Evolutionary conservation across 2,113 vertebrate species (phyloP), one percentile per base, ranked within the genome.

Genomic region (Chloroceryle aenea): DNA sequence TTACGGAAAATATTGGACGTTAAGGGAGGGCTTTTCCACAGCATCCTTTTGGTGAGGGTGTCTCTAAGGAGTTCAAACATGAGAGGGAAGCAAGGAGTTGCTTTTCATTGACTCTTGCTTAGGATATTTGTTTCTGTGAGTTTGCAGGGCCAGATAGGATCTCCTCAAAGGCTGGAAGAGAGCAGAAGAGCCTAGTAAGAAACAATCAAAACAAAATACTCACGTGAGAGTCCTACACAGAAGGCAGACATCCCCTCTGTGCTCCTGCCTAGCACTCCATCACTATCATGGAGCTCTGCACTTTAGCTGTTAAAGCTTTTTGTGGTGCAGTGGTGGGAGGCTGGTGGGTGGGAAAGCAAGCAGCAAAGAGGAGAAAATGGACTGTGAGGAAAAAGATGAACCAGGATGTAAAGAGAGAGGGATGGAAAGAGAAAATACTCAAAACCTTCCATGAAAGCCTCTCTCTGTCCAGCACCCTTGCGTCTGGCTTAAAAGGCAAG

Each of bases 341-440:
- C 89, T 34, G 45, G 97, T 97, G 97, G 96, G 97, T 87, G 94
- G 92, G 88, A 95, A 98, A 89, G 91, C 64, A 94, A 98, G 89
- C 19, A 89, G 53, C 66, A 61, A 71, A 87, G 79, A 71, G 48
- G 84, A 83, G 72, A 96, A 90, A 97, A 90, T 64, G 94, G 56
- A 66, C 76, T 96, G 91, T 43, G 42, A 97, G 32, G 87, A 87
- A 83, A 61, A 84, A 96, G 81, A 89, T 86, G 86, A 95, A 94
- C 90, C 55, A 73, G 58, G 68, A 82, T 80, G 69, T 55, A 74
- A 87, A 95, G n/a, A 25, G 26, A 77, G 20, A 83, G 40, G 20
- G 7, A 25, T 67, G 58, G 68, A 66, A 93, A 81, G 50, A 81
- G 18, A 90, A 94, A 96, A 77, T 30, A 66, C 17, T 61, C 9